Evolutionary conservation across 2,888 invertebrate genomes (phyloP), one percentile per base, ranked within the genome.

Genomic region (Dicyrtoma fusca): DNA sequence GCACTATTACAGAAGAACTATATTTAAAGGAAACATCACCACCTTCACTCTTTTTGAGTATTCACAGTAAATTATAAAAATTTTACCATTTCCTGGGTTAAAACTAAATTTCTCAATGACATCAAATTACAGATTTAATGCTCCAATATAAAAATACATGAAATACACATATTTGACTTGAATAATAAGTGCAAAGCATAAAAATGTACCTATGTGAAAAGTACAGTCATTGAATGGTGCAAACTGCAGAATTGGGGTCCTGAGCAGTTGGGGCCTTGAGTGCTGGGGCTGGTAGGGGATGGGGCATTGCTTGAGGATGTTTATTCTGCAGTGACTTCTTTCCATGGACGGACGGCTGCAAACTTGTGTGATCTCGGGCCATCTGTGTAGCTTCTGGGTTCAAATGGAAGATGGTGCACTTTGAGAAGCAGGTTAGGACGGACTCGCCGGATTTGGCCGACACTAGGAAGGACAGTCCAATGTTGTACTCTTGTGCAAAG

Each of bases 401-500:
- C 44, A 79, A 57, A 53, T 79, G 79, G 45, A 78, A 79, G 14
- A 78, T 71, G 10, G 77, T 76, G 49, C 76, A 25, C 4, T 13
- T 10, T 26, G 8, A 10, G 6, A 42, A 10, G 8, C 17, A 25
- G 21, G 1, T 47, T 47, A 64, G 66, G 61, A 79, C 79, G 2
- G 78, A 78, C 71, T 79, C 79, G n/a, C 78, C 79, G 10, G 79
- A 79, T 69, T 79, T 79, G 19, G 79, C 79, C 6, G 79, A 79
- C 10, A 77, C 75, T n/a, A 79, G 49, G 51, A 78, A 79, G 0
- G 79, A 78, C 21, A 79, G 42, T 14, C 74, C 75, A 63, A 79
- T 77, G 53, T 76, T 75, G 53, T 74, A 76, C 63, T 79, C 79
- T 68, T 79, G 79, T n/a, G 77, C 77, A 55, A 79, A 79, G n/a